Conservation (phyloP, 2,888 invertebrate genomes). For the Ernsta delagoae region DNA sequence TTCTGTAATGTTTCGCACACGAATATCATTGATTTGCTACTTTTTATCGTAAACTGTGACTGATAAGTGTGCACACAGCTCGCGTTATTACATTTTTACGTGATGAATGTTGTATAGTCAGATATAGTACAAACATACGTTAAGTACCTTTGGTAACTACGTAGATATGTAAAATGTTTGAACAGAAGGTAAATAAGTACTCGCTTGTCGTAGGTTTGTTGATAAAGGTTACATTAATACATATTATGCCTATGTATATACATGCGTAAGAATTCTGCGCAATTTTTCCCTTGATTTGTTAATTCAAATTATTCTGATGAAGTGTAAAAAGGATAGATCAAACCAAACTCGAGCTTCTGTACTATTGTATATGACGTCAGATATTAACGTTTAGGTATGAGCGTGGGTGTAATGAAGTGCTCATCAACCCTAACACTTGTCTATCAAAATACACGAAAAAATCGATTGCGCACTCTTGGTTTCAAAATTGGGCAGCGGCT, state of each 20-base stretch:
- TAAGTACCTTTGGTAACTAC: not conserved
- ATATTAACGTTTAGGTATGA: no score
- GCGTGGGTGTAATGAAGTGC: not conserved
- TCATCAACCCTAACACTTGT: not conserved
- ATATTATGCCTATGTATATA: not conserved
- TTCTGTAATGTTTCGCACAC: constrained; percentile 21
- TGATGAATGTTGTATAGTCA: constrained; percentile 5
- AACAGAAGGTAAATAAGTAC: not conserved
- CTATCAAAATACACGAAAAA: not conserved
- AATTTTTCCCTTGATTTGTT: not conserved
- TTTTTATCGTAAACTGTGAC: constrained; percentile 25
- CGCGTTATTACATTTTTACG: constrained; percentile 12
- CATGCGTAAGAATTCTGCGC: not conserved
- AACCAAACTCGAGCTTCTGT: no score
- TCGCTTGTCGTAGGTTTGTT: not conserved
- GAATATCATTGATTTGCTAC: constrained; percentile 19
- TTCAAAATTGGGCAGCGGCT: not conserved
- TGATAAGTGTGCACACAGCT: constrained; percentile 20
- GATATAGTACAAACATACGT: constrained; percentile 2
- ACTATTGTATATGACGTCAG: not conserved
- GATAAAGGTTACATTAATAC: not conserved
- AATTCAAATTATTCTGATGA: no score
- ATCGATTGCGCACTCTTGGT: no score
- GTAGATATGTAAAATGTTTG: not conserved
- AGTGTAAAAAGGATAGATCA: no score